Base-by-base conservation (phyloP, 1,140 invertebrate genomes). In the Drosophila serrata region DNA sequence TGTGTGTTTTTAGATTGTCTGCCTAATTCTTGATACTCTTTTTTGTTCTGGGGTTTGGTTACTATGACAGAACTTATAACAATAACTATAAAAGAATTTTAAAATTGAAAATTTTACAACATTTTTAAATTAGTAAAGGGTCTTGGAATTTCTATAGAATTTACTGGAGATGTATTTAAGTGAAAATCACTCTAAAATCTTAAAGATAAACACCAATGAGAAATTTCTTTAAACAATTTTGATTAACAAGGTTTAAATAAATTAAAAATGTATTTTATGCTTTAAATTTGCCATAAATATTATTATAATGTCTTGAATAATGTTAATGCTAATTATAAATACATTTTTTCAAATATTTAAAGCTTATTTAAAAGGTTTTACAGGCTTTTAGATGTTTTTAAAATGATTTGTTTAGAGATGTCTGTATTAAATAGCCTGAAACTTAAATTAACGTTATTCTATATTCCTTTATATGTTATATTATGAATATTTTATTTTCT, bases 11-110 rank as follows among this genome's bases (percentile, higher is more conserved):
- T 13, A 58, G 24, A 58, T 19, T 9, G 9, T 67, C 45, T 51
- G 64, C 35, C 64, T 61, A 72, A 61, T 53, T 61, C 13, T 33
- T 46, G 27, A 51, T 74, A 73, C 65, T 19, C 63, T 48, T 39
- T 48, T 39, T 17, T 65, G 6, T 4, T 6, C 17, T 4, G 4
- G n/a, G 27, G 61, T 42, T 59, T 15, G n/a, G 11, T 27, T 4
- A 17, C 58, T 27, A 9, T n/a, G 3, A 6, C 5, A 6, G n/a
- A 8, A 9, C 4, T 17, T 17, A 11, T n/a, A n/a, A n/a, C n/a
- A 9, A 17, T 11, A 1, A 11, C 9, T 11, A 17, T 9, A 17
- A 42, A 42, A 42, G 1, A 8, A 9, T 42, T 29, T 42, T 22
- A 39, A 3, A 6, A 31, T 7, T 11, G 31, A 33, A 2, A 2